Conservation (phyloP, 1,140 invertebrate genomes). For the Drosophila teissieri region DNA sequence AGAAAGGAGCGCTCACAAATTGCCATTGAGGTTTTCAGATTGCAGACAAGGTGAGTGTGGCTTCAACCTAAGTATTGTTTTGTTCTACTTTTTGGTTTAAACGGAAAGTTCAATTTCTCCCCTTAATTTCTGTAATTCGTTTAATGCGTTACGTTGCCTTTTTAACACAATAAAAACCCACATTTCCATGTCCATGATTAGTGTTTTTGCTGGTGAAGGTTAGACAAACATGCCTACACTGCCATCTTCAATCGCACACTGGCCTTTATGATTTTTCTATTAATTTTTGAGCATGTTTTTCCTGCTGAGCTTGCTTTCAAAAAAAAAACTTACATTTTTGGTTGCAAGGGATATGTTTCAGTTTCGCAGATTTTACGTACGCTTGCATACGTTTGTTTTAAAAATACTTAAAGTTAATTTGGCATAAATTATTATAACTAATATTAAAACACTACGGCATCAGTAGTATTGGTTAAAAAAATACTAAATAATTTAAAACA, state of each 20-base stretch:
- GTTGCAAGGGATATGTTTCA: slow-evolving; percentile 42
- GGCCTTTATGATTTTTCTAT: slow-evolving; percentile 14
- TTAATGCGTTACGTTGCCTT: slow-evolving; percentile 43
- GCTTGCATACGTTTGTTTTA: not conserved
- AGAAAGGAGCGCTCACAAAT: slow-evolving; percentile 29
- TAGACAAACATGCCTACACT: slow-evolving; percentile 39
- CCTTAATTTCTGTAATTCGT: slow-evolving; percentile 22
- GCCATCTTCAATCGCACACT: slow-evolving; percentile 26
- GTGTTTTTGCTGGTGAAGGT: slow-evolving; percentile 27
- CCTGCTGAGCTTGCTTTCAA: slow-evolving; percentile 49
- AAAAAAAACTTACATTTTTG: slow-evolving; percentile 41
- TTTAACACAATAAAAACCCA: slow-evolving; percentile 32
- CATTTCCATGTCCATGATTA: slow-evolving; percentile 26
- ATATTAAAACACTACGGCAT: too few species aligned
- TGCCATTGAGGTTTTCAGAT: slow-evolving; percentile 29
- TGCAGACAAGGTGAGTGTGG: slow-evolving; percentile 69
- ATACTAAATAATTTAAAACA: not conserved
- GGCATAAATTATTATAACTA: too few species aligned
- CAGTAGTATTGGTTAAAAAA: too few species aligned
- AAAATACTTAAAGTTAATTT: not conserved
- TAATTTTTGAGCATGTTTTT: slow-evolving; percentile 68
- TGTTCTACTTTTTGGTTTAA: slow-evolving; percentile 6
- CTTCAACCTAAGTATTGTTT: slow-evolving; percentile 43
- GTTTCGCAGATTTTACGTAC: not conserved
- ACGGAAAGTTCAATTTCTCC: slow-evolving; percentile 11